phyloP scores from a whole-genome alignment of 2,888 invertebrate species.

The Cylindroiulus punctatus region DNA sequence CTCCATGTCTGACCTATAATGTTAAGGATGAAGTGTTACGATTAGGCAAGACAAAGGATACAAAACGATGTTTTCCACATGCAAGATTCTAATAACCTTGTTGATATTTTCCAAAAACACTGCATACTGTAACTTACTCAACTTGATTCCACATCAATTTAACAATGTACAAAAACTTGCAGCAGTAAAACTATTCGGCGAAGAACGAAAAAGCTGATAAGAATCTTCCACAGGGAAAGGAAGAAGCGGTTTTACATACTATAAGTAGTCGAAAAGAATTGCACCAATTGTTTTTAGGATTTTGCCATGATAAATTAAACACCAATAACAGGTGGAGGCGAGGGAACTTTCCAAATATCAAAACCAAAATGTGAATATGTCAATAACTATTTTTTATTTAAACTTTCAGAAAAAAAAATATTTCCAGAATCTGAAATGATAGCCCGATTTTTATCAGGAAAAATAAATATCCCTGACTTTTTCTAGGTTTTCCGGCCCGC shows the following conservation, averaged over 20 bases:
- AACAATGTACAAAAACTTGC: conserved; percentile 35
- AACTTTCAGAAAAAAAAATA: not conserved
- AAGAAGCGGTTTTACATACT: conserved; percentile 47
- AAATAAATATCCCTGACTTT: conserved; percentile 43
- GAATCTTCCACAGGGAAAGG: not conserved
- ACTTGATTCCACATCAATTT: conserved; percentile 1
- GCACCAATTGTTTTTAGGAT: not conserved
- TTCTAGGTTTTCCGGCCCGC: conserved; percentile 11
- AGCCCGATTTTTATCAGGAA: not conserved
- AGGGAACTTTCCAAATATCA: not conserved
- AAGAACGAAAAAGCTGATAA: not conserved
- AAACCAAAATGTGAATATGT: not conserved
- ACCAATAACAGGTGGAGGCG: not conserved
- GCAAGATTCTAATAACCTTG: not conserved
- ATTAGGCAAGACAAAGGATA: conserved; percentile 2
- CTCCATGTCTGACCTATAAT: not conserved
- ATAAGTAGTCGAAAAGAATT: conserved; percentile 25
- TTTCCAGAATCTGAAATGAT: conserved; percentile 6
- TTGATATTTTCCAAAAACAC: conserved; percentile 2
- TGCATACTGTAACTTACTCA: not conserved
- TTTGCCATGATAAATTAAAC: not conserved
- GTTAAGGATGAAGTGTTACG: not conserved
- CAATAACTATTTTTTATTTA: conserved; percentile 10
- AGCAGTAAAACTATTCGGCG: conserved; percentile 12
- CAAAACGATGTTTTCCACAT: conserved; percentile 8